Evolutionary conservation across 2,797 vertebrate genomes (phyloP), one percentile per base, ranked within the genome.

Genomic region (Xenops minutus): DNA sequence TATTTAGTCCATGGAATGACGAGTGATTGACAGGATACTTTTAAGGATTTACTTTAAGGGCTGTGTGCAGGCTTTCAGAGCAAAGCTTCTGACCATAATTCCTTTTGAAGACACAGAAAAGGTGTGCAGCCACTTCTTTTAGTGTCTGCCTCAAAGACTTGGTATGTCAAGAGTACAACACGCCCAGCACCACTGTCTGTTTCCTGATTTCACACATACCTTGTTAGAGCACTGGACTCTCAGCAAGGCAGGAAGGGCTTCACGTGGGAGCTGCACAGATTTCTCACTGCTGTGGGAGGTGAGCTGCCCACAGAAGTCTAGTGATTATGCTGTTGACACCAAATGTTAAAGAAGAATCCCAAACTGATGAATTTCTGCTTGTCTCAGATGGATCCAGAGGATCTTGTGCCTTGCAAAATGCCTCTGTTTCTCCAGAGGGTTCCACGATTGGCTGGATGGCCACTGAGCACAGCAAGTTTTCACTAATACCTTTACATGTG

Each of bases 361-460:
- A 41, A 11, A 41, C 5, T 2, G 12, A 41, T 39, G 22, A 22
- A 27, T 48, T 82, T 18, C 34, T 64, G 36, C 11, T 63, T 36
- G 26, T 58, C 12, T 54, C 37, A 9, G 23, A 2, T 12, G 9
- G 18, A 11, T 43, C 43, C 32, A 13, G 39, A 32, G 69, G 43
- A 9, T 44, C 29, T 16, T 9, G 21, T 14, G 68, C 48, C 63
- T 55, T 77, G 52, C 19, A 6, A 14, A 92, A 30, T 51, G 6
- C n/a, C 27, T 75, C 34, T 34, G 20, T 19, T 68, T 4, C 46
- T 78, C 49, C 58, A n/a, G 3, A 88, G 73, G 32, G 32, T 78
- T 17, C 54, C n/a, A 4, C 23, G 55, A 0, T 34, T 0, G 0
- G 1, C 21, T 21, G 52, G 55, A 27, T 37, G 56, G 44, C 44